Evolutionary conservation across 2,113 vertebrate species (phyloP), one percentile per base, ranked within the genome.

Genomic region (Clinocottus analis): DNA sequence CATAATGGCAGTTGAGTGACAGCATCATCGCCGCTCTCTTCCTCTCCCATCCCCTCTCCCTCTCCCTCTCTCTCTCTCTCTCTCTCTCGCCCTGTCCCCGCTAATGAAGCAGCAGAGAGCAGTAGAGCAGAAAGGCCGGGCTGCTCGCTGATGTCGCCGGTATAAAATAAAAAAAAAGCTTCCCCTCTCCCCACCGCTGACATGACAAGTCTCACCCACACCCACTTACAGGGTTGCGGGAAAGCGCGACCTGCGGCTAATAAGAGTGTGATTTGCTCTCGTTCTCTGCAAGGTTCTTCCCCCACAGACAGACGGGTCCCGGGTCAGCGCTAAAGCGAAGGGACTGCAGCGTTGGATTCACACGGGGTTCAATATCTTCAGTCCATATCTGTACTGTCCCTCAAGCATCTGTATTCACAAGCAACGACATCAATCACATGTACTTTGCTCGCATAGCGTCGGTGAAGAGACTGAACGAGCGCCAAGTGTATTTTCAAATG

Each of bases 1-100:
- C 75, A 82, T 83, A 80, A 81, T 79, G 77, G 59, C 82, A 76
- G 60, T 76, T 12, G 66, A 89, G 83, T 87, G 85, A 91, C 86
- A 87, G 84, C 80, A 59, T 70, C 75, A 47, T 45, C 9, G 3
- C 25, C 72, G 59, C 72, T 77, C 66, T 72, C 37, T 37, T 6
- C 75, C 49, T 33, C 33, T 33, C 45, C 69, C n/a, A n/a, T 13
- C 13, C 12, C 3, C 39, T 41, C 39, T 72, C 31, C 0, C 72
- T 64, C 47, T 75, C 75, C 45, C 65, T 75, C 84, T 55, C 65
- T 71, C 80, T 69, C 37, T 71, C 49, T 63, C 82, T 62, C 60
- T 58, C 66, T 29, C 33, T 62, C 79, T 21, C 59, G 9, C 45
- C n/a, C n/a, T 49, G 65, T 72, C 61, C 69, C 73, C 82, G 77